A percentile compares a stretch with the other conserved stretches of the same genome.
Evolutionary conservation across 30 jellyfish, hydroid and myxozoan species (phyloP).

Genomic region (Sanderia malayensis): DNA sequence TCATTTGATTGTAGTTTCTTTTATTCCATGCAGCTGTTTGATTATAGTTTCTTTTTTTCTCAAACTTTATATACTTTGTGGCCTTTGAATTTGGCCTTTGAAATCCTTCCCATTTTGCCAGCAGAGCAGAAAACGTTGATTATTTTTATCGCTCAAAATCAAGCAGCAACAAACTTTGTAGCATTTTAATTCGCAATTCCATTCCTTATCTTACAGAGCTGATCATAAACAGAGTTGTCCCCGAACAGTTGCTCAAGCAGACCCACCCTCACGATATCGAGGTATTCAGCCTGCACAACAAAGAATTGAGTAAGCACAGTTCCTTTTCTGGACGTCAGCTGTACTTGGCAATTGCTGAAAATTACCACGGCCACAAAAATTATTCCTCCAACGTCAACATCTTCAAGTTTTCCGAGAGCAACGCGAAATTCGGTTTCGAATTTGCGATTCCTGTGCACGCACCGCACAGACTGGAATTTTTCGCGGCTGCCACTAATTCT

Average conservation of each 20-base stretch:
- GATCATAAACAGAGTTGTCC: neutral
- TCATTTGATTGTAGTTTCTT: too few relatives aligned
- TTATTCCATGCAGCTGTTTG: too few relatives aligned
- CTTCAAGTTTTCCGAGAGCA: neutral
- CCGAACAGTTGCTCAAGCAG: neutral
- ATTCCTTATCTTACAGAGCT: neutral
- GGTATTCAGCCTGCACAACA: neutral
- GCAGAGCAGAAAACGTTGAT: too few relatives aligned
- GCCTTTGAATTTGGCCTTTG: too few relatives aligned
- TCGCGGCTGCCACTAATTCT: conserved; percentile 9
- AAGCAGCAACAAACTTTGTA: too few relatives aligned
- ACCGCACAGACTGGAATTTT: conserved; percentile 57
- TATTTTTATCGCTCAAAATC: too few relatives aligned
- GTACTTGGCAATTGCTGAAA: conserved; percentile 33
- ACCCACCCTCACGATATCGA: neutral
- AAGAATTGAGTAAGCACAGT: neutral
- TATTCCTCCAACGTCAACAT: conserved; percentile 39
- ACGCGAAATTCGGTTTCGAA: conserved; percentile 13
- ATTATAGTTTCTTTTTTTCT: too few relatives aligned
- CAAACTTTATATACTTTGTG: too few relatives aligned
- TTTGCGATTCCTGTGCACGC: conserved; percentile 29
- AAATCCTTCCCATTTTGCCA: too few relatives aligned
- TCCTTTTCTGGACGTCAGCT: neutral
- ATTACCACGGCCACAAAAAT: conserved; percentile 21
- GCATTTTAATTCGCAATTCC: neutral